Evolutionary conservation across 2,113 vertebrate genomes (phyloP).

Genomic region (Chinchilla lanigera): DNA sequence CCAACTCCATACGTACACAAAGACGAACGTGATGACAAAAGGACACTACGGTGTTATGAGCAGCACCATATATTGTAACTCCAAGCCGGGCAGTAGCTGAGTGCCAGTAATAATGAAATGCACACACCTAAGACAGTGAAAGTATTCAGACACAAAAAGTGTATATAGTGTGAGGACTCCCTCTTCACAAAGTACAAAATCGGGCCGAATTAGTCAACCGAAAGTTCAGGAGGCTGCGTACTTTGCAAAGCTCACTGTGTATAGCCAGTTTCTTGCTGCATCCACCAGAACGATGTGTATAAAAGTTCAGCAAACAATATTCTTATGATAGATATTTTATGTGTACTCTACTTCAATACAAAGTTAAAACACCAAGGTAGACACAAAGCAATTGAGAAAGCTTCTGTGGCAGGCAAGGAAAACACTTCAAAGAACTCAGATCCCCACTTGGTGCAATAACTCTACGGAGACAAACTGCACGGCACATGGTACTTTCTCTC

Average conservation of each 20-base stretch:
- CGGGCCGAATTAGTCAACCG: neutral
- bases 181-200: neutral
- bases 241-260: neutral
- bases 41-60: neutral
- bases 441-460: neutral
- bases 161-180: neutral
- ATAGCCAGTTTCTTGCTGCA: neutral
- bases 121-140: neutral
- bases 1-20: neutral
- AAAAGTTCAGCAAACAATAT: neutral
- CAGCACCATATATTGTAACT: neutral
- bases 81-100: neutral
- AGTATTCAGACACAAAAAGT: neutral
- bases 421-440: neutral
- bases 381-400: neutral
- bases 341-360: neutral
- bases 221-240: neutral
- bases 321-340: neutral
- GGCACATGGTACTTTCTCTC: neutral
- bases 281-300: neutral
- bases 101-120: neutral
- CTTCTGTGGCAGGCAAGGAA: neutral
- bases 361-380: neutral
- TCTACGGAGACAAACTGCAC: neutral
- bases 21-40: neutral